phyloP scores from a whole-genome alignment of 1,140 invertebrate genomes.

The Bombus pyrosoma region DNA sequence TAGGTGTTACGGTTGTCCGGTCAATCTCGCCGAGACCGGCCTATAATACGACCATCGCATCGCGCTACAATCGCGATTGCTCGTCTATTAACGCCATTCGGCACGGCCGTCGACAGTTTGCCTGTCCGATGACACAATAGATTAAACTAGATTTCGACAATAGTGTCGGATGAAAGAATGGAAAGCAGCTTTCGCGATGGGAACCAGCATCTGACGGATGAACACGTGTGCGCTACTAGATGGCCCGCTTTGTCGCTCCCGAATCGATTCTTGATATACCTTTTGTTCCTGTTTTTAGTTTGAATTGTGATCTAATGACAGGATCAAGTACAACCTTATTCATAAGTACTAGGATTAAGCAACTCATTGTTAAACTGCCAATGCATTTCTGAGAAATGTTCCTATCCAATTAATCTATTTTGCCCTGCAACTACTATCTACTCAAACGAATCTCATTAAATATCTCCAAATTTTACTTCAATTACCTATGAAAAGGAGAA shows the following conservation, averaged over 20 bases:
- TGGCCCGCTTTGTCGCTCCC: not conserved
- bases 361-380: too few species aligned
- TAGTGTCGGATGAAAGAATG: slow-evolving; percentile 23
- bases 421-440: too few species aligned
- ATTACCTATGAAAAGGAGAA: too few species aligned
- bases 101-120: not conserved
- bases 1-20: slow-evolving; percentile 55
- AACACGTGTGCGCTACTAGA: not conserved
- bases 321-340: not conserved
- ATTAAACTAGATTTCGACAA: slow-evolving; percentile 43
- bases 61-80: slow-evolving; percentile 41
- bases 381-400: too few species aligned
- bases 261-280: slow-evolving; percentile 31
- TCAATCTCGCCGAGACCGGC: slow-evolving; percentile 21
- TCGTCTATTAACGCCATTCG: slow-evolving; percentile 28
- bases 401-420: too few species aligned
- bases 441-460: too few species aligned
- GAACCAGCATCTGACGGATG: slow-evolving; percentile 20
- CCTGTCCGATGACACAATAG: slow-evolving; percentile 35
- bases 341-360: not conserved
- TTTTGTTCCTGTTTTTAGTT: slow-evolving; percentile 19
- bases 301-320: not conserved
- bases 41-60: slow-evolving; percentile 31
- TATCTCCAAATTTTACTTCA: too few species aligned
- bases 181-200: slow-evolving; percentile 18